These are phyloP conservation scores for Morone saxatilis DNA, from an alignment of 2,113 vertebrate genomes.

Conservation along the genomic window DNA sequence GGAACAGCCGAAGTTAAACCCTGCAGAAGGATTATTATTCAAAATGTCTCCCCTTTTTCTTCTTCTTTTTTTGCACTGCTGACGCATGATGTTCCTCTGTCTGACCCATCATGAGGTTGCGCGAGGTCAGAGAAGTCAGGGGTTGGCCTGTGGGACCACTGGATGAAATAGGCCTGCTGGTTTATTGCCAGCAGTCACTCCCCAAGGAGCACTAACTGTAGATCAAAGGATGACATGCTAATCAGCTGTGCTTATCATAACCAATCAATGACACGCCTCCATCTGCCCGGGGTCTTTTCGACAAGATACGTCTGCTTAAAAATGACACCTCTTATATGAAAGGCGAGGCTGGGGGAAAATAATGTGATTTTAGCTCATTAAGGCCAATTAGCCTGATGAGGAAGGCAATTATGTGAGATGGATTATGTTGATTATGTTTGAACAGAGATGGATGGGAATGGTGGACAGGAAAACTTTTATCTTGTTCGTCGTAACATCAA, in stretches of 20 bases:
- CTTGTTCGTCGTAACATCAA: not conserved
- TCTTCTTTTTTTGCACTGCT: conserved; percentile 1
- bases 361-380: conserved; percentile 57
- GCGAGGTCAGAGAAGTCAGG: conserved; percentile 37
- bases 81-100: conserved; percentile 21
- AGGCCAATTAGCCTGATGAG: conserved; percentile 45
- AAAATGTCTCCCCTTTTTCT: not conserved
- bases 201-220: conserved; percentile 51
- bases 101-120: conserved; percentile 39
- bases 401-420: conserved; percentile 35
- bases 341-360: conserved; percentile 16
- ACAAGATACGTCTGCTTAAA: conserved; percentile 11
- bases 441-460: conserved; percentile 22
- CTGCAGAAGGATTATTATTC: conserved; percentile 31
- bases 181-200: conserved; percentile 45
- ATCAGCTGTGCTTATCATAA: conserved; percentile 66
- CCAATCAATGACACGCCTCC: conserved; percentile 67
- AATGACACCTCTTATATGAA: conserved; percentile 40
- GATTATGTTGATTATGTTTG: conserved; percentile 21
- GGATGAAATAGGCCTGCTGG: conserved; percentile 1
- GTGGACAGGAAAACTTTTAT: not conserved
- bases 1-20: conserved; percentile 13
- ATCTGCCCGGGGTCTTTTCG: conserved; percentile 27
- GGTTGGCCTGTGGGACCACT: conserved; percentile 25
- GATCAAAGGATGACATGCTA: conserved; percentile 67